A percentile compares a stretch with the other conserved stretches of the same genome.
Conservation (phyloP, 1,140 invertebrate species). For the Araneus ventricosus region DNA sequence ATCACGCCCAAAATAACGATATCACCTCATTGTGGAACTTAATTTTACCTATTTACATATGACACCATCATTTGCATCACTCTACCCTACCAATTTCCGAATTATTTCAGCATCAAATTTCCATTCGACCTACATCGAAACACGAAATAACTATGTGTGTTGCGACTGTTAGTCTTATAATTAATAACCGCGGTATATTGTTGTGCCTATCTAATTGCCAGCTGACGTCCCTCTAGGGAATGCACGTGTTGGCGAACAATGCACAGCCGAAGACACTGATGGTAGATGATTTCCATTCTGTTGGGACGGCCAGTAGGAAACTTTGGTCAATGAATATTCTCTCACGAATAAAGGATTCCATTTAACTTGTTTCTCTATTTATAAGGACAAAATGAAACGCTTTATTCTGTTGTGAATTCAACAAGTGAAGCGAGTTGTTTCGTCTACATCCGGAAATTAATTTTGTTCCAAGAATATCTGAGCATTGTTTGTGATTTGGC, state of each 20-base stretch:
- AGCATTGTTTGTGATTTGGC: too few species aligned
- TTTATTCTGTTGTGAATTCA: too few species aligned
- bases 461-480: too few species aligned
- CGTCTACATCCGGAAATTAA: too few species aligned
- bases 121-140: background rate
- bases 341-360: background rate
- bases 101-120: constrained; percentile 23
- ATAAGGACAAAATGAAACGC: too few species aligned
- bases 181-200: constrained; percentile 5
- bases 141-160: background rate
- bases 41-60: background rate
- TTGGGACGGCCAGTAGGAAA: background rate
- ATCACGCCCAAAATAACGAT: background rate
- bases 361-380: background rate
- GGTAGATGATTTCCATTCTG: constrained; percentile 16
- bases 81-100: background rate
- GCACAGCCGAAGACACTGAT: background rate
- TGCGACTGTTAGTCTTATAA: background rate
- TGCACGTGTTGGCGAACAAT: background rate
- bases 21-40: background rate
- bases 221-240: background rate
- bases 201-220: background rate
- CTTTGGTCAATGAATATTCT: background rate
- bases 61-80: background rate
- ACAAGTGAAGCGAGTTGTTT: too few species aligned